Evolutionary conservation across 2,113 vertebrate genomes (phyloP).

Genomic region (Eudyptes chrysolophus): DNA sequence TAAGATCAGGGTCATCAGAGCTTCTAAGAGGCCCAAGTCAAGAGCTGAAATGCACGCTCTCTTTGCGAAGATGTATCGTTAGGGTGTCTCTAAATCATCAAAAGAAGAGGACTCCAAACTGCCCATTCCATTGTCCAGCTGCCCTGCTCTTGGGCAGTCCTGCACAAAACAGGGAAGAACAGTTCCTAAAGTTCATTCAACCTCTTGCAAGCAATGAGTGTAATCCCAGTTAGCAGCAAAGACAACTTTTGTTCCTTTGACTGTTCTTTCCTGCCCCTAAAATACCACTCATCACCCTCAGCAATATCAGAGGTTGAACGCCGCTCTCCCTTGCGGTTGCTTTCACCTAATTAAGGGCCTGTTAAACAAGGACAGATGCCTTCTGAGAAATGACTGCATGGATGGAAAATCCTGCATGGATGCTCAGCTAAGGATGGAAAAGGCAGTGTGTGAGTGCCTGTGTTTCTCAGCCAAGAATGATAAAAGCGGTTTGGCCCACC

Average conservation of each 20-base stretch:
- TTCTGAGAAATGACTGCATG: background rate
- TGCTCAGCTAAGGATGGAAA: background rate
- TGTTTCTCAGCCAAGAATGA: background rate
- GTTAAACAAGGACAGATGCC: conserved; percentile 39
- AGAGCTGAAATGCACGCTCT: accelerated
- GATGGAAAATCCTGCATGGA: background rate
- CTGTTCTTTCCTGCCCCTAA: background rate
- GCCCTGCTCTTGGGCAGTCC: background rate
- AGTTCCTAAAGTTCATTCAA: background rate
- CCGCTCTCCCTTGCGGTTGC: background rate
- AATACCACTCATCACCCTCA: conserved; percentile 9
- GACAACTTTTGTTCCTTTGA: background rate
- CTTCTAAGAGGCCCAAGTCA: background rate
- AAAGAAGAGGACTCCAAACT: background rate
- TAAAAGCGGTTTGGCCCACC: background rate
- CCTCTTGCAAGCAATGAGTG: background rate
- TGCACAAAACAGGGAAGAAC: background rate
- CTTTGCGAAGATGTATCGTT: background rate
- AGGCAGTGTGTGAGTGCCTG: background rate
- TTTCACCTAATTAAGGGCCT: conserved; percentile 41
- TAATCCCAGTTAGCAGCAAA: background rate
- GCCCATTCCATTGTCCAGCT: background rate
- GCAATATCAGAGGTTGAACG: background rate
- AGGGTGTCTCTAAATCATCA: background rate
- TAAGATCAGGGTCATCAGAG: background rate